phyloP scores from a whole-genome alignment of 2,113 vertebrate species.

The Heterotis niloticus region DNA sequence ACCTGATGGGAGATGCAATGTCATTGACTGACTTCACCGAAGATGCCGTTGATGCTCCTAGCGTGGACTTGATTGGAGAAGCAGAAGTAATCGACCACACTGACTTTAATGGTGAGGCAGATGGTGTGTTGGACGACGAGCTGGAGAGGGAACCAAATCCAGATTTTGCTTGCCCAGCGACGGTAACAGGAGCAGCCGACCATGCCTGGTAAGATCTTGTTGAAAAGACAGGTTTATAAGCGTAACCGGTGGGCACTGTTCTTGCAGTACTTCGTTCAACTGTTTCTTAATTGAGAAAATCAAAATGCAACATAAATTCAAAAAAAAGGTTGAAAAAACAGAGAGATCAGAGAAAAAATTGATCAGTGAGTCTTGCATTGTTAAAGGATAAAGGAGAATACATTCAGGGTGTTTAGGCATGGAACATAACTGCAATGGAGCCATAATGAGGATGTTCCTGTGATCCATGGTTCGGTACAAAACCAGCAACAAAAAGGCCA shows the following conservation, averaged over 20 bases:
- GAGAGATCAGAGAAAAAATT: conserved; percentile 97
- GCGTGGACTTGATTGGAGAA: conserved; percentile 81
- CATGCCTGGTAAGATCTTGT: conserved; percentile 93
- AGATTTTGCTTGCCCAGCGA: conserved; percentile 87
- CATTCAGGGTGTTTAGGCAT: conserved; percentile 73
- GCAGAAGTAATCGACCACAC: conserved; percentile 87
- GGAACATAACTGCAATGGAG: conserved; percentile 51
- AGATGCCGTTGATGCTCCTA: conserved; percentile 82
- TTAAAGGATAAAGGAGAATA: conserved; percentile 84
- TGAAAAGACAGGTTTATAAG: conserved; percentile 99
- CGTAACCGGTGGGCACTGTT: conserved; percentile 94
- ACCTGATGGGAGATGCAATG: conserved; percentile 82
- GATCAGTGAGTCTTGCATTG: conserved; percentile 93
- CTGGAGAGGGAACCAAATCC: conserved; percentile 92
- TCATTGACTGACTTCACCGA: conserved; percentile 88
- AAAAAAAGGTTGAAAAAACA: conserved; percentile 85
- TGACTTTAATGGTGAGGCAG: conserved; percentile 94
- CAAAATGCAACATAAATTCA: conserved; percentile 82
- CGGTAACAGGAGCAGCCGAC: conserved; percentile 90
- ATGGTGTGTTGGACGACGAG: conserved; percentile 90
- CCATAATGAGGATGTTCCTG: conserved; percentile 54
- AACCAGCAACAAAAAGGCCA: conserved; percentile 45
- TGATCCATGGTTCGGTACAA: conserved; percentile 54
- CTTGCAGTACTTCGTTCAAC: conserved; percentile 95
- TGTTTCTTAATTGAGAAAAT: conserved; percentile 94